A percentile compares a stretch with the other conserved stretches of the same genome.
Conservation (phyloP, 2,113 vertebrate genomes). For the Hyperoodon ampullatus region DNA sequence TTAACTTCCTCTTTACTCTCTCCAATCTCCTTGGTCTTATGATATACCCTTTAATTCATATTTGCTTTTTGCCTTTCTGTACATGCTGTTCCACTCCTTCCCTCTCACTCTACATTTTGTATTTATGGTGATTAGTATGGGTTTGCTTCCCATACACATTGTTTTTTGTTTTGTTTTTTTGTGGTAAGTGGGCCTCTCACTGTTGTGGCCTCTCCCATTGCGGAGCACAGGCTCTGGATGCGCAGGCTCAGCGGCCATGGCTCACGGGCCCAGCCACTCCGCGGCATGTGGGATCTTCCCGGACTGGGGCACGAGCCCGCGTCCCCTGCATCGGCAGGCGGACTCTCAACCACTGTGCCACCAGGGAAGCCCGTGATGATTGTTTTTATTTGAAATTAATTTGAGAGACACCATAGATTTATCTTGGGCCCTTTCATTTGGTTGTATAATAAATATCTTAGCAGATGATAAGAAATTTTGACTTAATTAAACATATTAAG, state of each 20-base stretch:
- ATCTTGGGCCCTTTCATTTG: conserved; percentile 64
- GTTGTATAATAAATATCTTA: conserved; percentile 70
- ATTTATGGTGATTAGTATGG: background rate
- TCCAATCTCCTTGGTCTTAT: background rate
- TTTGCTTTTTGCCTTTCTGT: background rate
- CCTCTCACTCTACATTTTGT: background rate
- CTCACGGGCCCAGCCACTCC: too few species aligned
- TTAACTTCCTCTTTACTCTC: background rate
- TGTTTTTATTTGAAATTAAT: conserved; percentile 67
- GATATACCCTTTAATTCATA: background rate
- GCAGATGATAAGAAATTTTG: conserved; percentile 76
- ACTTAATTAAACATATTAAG: conserved; percentile 65
- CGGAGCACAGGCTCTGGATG: too few species aligned
- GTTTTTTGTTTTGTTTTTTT: too few species aligned
- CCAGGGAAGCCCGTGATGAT: background rate
- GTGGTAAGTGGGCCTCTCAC: too few species aligned
- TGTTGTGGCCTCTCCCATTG: too few species aligned
- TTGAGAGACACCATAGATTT: conserved; percentile 37
- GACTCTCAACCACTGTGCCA: too few species aligned
- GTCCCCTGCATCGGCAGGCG: too few species aligned
- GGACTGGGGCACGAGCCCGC: fast-evolving
- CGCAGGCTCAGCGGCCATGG: too few species aligned
- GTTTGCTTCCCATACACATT: background rate
- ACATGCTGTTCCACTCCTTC: background rate
- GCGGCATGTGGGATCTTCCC: too few species aligned